A percentile compares a stretch with the other conserved stretches of the same genome.
Evolutionary conservation across 1,140 invertebrate species (phyloP).

Genomic region (Drosophila sucinea): DNA sequence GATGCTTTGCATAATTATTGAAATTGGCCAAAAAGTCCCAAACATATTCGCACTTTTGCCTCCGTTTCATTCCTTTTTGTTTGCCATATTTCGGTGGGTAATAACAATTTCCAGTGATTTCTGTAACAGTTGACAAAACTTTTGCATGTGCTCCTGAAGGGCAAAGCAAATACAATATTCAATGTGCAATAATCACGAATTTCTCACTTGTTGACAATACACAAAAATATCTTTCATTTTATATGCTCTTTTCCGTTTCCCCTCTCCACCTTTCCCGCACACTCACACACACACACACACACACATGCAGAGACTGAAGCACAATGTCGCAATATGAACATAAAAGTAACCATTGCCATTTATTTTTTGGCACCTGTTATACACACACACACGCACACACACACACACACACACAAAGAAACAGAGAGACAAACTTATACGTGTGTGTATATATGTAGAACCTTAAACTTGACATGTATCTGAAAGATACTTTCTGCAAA

Average conservation of each 20-base stretch:
- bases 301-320: slow-evolving; percentile 20
- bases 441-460: slow-evolving; percentile 12
- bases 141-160: neutral
- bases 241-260: slow-evolving; percentile 27
- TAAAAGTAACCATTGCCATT: slow-evolving; percentile 67
- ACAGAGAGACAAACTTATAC: slow-evolving; percentile 12
- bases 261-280: slow-evolving; percentile 20
- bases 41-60: neutral
- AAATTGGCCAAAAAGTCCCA: neutral
- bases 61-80: neutral
- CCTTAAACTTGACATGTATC: slow-evolving; percentile 60
- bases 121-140: slow-evolving; percentile 4
- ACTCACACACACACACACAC: slow-evolving; percentile 29
- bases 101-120: slow-evolving; percentile 11
- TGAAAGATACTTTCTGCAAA: slow-evolving; percentile 52
- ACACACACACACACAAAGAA: slow-evolving; percentile 8
- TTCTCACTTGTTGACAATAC: slow-evolving; percentile 68
- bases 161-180: slow-evolving; percentile 23
- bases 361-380: slow-evolving; percentile 70
- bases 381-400: slow-evolving; percentile 44
- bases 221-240: slow-evolving; percentile 55
- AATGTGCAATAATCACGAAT: slow-evolving; percentile 37
- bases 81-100: neutral
- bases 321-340: slow-evolving; percentile 52
- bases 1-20: neutral